Percentiles rank a stretch among this genome's conserved stretches.
Evolutionary conservation across 2,888 invertebrate species (phyloP).

Genomic region (Eristalis arbustorum): DNA sequence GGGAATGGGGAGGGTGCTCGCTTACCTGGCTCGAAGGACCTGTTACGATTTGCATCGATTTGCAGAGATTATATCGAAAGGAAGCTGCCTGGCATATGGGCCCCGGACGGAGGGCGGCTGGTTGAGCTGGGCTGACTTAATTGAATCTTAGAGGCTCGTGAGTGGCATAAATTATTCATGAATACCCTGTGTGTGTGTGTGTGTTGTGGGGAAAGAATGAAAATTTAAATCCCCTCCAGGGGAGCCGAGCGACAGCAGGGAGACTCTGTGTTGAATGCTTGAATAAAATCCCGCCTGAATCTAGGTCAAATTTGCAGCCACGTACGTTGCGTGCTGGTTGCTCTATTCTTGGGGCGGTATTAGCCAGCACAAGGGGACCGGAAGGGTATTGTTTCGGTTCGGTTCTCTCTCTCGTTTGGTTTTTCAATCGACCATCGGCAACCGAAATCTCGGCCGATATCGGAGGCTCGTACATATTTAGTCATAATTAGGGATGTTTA

Average conservation of each 20-base stretch:
- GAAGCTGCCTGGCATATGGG: conserved; percentile 16
- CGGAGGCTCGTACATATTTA: background rate
- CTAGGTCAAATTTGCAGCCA: conserved; percentile 29
- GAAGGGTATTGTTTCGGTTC: background rate
- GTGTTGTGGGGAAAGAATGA: conserved; percentile 7
- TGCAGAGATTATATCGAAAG: conserved; percentile 28
- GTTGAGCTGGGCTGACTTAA: conserved; percentile 24
- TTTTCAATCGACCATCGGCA: conserved; percentile 34
- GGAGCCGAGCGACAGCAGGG: background rate
- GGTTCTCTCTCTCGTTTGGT: background rate
- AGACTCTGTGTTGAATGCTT: background rate
- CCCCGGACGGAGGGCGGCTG: background rate
- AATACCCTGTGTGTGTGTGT: background rate
- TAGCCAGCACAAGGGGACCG: background rate
- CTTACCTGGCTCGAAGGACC: conserved; percentile 24
- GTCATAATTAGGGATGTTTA: conserved; percentile 33
- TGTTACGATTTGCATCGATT: conserved; percentile 40
- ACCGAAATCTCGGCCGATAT: conserved; percentile 25
- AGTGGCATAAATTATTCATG: conserved; percentile 40
- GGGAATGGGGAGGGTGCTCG: background rate
- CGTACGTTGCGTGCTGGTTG: conserved; percentile 24
- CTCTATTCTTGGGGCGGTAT: background rate
- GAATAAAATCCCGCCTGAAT: conserved; percentile 5
- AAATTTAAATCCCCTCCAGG: conserved; percentile 4
- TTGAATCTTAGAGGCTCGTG: conserved; percentile 53